Evolutionary conservation across 23 tunicate genomes (phyloP).

Genomic region (Aplidium turbinatum): DNA sequence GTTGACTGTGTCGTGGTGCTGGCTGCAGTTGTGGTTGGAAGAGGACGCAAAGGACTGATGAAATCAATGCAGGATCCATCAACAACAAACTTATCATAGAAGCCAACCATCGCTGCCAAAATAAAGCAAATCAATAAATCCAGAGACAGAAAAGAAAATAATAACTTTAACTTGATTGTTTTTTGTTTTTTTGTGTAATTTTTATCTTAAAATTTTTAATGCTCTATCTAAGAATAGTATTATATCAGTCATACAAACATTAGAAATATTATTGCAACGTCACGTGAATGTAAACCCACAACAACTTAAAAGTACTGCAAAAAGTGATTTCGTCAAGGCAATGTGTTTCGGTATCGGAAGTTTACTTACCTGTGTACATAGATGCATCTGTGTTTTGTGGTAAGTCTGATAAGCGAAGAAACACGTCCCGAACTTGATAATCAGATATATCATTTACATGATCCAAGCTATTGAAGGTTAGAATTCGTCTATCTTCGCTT

Average conservation of each 20-base stretch:
- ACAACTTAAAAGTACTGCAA: too few species aligned
- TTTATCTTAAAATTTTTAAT: too few species aligned
- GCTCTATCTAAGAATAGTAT: too few species aligned
- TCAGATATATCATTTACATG: conserved; percentile 37
- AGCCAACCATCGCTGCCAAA: conserved; percentile 49
- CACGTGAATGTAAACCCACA: too few species aligned
- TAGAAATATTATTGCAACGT: too few species aligned
- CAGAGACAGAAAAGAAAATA: not conserved
- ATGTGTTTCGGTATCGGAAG: too few species aligned
- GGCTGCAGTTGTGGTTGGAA: conserved; percentile 38
- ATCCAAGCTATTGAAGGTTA: conserved; percentile 43
- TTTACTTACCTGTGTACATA: conserved; percentile 23
- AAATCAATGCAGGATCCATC: conserved; percentile 60
- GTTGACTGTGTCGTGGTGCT: conserved; percentile 13
- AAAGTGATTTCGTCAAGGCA: too few species aligned
- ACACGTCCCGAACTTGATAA: conserved; percentile 18
- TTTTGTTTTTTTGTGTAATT: too few species aligned
- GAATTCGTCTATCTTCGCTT: conserved; percentile 37
- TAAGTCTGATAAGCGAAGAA: conserved; percentile 3
- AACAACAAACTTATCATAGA: conserved; percentile 26
- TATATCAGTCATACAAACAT: too few species aligned
- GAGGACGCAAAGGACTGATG: conserved; percentile 45
- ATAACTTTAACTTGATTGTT: not conserved
- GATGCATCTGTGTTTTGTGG: conserved; percentile 21
- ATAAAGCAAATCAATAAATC: not conserved